Base-by-base conservation (phyloP, 2,113 vertebrate species). In the Platycercus adscitus region DNA sequence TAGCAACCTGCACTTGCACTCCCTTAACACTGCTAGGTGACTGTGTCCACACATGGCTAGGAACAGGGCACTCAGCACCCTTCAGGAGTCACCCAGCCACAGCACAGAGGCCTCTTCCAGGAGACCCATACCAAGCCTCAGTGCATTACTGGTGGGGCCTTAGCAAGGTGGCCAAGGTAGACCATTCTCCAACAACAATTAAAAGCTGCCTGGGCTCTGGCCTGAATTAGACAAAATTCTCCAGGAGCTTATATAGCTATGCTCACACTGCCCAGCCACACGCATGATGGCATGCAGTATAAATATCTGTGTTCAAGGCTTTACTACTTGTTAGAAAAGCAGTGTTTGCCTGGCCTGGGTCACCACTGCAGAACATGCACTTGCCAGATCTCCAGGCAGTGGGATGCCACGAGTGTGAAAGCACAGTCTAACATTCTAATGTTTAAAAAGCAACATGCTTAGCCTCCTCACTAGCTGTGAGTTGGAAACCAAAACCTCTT, bases 311-410 rank as follows among this genome's bases (percentile, higher is more conserved):
- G 56, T 68, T 73, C 46, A 71, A 50, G 46, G 43, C 44, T 78
- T 81, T 31, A 19, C 17, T 80, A n/a, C 73, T 70, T 82, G 76
- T 79, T 78, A 91, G 75, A 86, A 17, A 81, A 71, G 46, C 17
- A 47, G 14, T 31, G 31, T 33, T 88, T 81, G 23, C 39, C 41
- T 60, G 35, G 86, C 60, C 41, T 66, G 50, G 43, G 33, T 75
- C 55, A 64, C 46, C 4, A 3, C 50, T 75, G 52, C 72, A 81
- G 77, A 93, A 35, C n/a, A 63, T 58, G 33, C 17, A 88, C 53
- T 81, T 83, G 64, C 26, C 76, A 81, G 43, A 77, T 47, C 37
- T 85, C 35, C 3, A 5, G 81, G 47, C 64, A 83, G 19, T 46
- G 72, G 43, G 60, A 71, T 61, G 56, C 16, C 77, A 35, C 0